Base-by-base conservation (phyloP, 1,140 invertebrate genomes). In the Calycopis cecrops region DNA sequence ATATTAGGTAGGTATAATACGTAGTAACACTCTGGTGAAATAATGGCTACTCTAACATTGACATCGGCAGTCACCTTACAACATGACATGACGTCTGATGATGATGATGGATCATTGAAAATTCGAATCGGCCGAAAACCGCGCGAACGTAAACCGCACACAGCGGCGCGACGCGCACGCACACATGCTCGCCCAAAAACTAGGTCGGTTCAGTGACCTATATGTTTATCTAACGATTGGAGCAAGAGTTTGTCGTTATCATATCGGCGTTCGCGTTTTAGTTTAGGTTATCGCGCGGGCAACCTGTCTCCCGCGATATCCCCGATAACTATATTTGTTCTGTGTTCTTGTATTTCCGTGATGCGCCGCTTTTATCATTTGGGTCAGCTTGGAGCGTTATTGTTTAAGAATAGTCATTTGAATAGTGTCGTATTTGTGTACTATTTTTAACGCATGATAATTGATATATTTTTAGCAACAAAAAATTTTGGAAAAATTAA, bases 221-320 rank as follows among this genome's bases (percentile, higher is more conserved):
- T 86, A 81, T 86, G 83, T 86, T 86, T 86, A 86, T 84, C 83
- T 86, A 86, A 76, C 70, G 74, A 85, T 82, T 86, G 76, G 76
- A 65, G 77, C 69, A 66, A 59, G 69, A 60, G 35, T 69, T 49
- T 65, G 61, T 55, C 57, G 55, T 74, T 79, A 83, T 85, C 77
- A 69, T 77, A 79, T 77, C 72, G 62, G 60, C 63, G 79, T 79
- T 81, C 77, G 75, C 73, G 62, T 83, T 85, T 83, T 71, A 74
- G 74, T 80, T 72, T 75, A 63, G 76, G 79, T 79, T 85, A 85
- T 85, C 82, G 74, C 53, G 33, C 68, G 67, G 76, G 70, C 80
- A 82, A 86, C 83, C 83, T 86, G 80, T 81, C 78, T 79, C 72
- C 59, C 71, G 72, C 73, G 73, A 65, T 77, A 71, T 68, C 64